Base-by-base conservation (phyloP, 2,797 vertebrate species). In the Synaphobranchus kaupii region DNA sequence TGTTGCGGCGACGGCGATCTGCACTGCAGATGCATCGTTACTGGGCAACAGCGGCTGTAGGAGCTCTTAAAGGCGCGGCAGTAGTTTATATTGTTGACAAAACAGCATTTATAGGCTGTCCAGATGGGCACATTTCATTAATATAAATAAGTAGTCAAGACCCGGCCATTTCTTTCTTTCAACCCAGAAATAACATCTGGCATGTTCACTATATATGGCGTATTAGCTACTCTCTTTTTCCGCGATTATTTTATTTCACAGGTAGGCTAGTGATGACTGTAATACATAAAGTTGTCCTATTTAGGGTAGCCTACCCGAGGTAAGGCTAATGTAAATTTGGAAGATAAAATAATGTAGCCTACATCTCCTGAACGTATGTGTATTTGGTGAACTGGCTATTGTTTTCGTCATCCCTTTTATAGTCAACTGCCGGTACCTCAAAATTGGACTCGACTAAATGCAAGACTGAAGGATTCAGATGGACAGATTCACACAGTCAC, bases 1-100 rank as follows among this genome's bases (percentile, higher is more conserved):
- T 71, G 91, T 84, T 89, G 90, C 91, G 82, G 89, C 34, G 73
- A 89, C 91, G 86, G 86, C 89, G 90, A 88, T 88, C 93, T 94
- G 95, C 95, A 96, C 89, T 96, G 96, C 95, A 93, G 95, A 94
- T 92, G 91, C 90, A 89, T 92, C 89, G 93, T 94, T 92, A 91
- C 92, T 92, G 93, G 91, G 93, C 91, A 89, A 89, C 89, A 88
- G 89, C 88, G 88, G 90, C 66, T 20, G 44, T 90, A 91, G 91
- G 76, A 89, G 87, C 90, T 93, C 94, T 94, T 94, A 94, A 94
- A 95, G 93, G 92, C 86, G 56, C 88, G 90, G 12, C 82, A 78
- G 80, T 90, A 5, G 63, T 87, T 20, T 83, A 31, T 78, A 31
- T 86, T 91, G 89, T 89, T 0, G 56, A 86, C 52, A 84, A 85